Percentiles rank a stretch among this genome's conserved stretches.
Conservation (phyloP, 2,113 vertebrate species). For the Festucalex cinctus region DNA sequence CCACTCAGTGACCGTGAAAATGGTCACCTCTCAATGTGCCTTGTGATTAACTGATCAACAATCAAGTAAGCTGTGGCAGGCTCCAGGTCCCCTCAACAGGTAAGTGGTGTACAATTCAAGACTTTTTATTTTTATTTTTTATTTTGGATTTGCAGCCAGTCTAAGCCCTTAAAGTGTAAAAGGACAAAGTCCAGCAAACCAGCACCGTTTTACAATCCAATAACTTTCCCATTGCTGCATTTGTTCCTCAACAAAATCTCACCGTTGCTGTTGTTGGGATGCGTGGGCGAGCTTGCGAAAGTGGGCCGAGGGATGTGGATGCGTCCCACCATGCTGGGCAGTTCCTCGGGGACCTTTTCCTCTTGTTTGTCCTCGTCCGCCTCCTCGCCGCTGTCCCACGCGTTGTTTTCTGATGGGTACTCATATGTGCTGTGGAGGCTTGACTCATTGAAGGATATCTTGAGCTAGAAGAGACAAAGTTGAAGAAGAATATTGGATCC, state of each 20-base stretch:
- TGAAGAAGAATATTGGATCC: background rate
- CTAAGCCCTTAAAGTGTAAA: too few relatives aligned
- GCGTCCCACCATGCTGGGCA: constrained; percentile 65
- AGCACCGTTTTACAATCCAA: too few relatives aligned
- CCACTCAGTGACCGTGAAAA: too few relatives aligned
- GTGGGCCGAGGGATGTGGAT: constrained; percentile 77
- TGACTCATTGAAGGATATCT: constrained; percentile 93
- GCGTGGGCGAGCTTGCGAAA: constrained; percentile 64
- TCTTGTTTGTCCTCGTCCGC: constrained; percentile 48
- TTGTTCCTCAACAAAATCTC: constrained; percentile 34
- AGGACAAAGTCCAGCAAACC: too few relatives aligned
- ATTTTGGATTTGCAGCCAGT: too few relatives aligned
- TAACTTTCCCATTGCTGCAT: too few relatives aligned
- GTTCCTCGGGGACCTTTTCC: constrained; percentile 45
- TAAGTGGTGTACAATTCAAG: too few relatives aligned
- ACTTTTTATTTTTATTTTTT: too few relatives aligned
- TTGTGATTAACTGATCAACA: too few relatives aligned
- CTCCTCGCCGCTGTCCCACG: constrained; percentile 79
- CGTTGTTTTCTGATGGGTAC: constrained; percentile 87
- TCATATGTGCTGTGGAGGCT: constrained; percentile 90
- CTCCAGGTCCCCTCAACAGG: too few relatives aligned
- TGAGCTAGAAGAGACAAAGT: constrained; percentile 73
- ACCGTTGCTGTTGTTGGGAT: constrained; percentile 76
- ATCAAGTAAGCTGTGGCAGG: too few relatives aligned
- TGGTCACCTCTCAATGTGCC: too few relatives aligned